These are phyloP conservation scores for Dicaeum eximium DNA, from an alignment of 2,113 vertebrate genomes.

Conservation along the genomic window DNA sequence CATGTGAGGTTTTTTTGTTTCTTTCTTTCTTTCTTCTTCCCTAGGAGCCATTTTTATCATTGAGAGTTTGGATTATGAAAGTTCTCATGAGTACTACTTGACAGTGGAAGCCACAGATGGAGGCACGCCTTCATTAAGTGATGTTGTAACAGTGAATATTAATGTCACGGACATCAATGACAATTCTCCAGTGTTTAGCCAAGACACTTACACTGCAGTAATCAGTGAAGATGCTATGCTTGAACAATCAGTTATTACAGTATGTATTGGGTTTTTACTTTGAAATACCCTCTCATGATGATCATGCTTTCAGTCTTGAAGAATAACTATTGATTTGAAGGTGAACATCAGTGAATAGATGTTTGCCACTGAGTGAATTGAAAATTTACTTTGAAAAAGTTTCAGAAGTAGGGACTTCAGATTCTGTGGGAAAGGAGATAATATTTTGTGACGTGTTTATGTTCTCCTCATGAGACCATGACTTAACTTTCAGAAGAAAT, in stretches of 20 bases:
- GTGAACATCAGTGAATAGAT: neutral
- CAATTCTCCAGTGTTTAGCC: constrained; percentile 89
- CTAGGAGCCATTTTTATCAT: constrained; percentile 90
- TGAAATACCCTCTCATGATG: neutral
- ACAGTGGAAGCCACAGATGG: constrained; percentile 93
- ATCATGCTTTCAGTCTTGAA: neutral
- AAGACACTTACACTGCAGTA: constrained; percentile 86
- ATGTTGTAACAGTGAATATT: constrained; percentile 90
- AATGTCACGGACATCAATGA: constrained; percentile 96
- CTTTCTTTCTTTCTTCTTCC: neutral
- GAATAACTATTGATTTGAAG: neutral
- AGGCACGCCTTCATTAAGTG: constrained; percentile 87
- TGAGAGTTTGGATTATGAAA: constrained; percentile 89
- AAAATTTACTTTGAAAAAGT: neutral
- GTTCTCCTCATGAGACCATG: neutral
- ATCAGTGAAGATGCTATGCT: constrained; percentile 87
- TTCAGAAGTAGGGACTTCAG: neutral
- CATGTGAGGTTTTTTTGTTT: neutral
- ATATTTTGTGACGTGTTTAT: neutral
- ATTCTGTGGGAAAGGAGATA: neutral
- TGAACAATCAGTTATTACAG: constrained; percentile 83
- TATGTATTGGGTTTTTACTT: constrained; percentile 48
- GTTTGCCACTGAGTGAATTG: neutral
- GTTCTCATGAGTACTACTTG: constrained; percentile 90
- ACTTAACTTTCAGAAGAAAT: neutral